phyloP scores from a whole-genome alignment of 2,113 vertebrate species.

The Clarias magur region DNA sequence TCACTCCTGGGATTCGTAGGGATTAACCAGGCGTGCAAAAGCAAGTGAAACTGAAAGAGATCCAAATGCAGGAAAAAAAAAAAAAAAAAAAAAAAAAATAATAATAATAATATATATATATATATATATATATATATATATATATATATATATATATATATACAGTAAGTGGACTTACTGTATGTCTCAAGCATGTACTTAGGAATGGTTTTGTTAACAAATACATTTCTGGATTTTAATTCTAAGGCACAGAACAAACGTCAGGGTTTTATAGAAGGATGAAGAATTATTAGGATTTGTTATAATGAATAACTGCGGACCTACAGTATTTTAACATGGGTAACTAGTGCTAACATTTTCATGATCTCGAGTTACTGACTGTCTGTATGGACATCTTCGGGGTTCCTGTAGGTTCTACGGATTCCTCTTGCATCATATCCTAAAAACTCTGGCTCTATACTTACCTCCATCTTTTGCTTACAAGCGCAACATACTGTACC shows the following conservation, averaged over 20 bases:
- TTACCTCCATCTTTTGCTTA: not conserved
- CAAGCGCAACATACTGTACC: not conserved
- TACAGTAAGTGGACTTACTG: not conserved
- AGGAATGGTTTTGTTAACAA: not conserved
- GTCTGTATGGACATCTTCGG: not conserved
- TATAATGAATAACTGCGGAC: not conserved
- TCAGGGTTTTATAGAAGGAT: not conserved
- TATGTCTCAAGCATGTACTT: not conserved
- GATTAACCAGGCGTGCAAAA: slow-evolving; percentile 74
- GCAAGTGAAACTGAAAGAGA: slow-evolving; percentile 68
- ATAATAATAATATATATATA: too few species aligned
- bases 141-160: too few species aligned
- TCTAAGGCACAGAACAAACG: not conserved
- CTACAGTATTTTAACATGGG: too few species aligned
- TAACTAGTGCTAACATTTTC: not conserved
- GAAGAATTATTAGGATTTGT: not conserved
- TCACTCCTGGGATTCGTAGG: slow-evolving; percentile 73
- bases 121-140: too few species aligned
- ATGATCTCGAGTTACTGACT: not conserved
- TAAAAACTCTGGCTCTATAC: not conserved
- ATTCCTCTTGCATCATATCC: not conserved
- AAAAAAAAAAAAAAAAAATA: too few species aligned
- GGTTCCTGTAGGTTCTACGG: not conserved
- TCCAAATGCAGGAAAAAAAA: slow-evolving; percentile 62
- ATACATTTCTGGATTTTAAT: not conserved